Conservation (phyloP, 2,113 vertebrate species). For the Peucedramus taeniatus region DNA sequence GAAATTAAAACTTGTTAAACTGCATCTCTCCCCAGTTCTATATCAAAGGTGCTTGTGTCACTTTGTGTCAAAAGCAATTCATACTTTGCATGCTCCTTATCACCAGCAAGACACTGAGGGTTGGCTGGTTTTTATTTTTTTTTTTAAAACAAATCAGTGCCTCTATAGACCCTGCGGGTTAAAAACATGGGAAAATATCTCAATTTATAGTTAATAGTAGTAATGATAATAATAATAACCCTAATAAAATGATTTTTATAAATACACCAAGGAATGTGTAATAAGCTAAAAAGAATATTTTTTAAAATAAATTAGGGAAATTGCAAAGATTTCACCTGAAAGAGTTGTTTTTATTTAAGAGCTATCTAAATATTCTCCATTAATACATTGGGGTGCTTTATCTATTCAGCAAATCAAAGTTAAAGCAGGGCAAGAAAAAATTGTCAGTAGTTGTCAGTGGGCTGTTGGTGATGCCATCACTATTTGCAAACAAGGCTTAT, state of each 20-base stretch:
- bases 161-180: not conserved
- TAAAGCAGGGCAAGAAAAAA: not conserved
- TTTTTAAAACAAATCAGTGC: not conserved
- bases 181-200: not conserved
- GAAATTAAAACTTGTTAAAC: constrained; percentile 72
- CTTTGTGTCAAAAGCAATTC: constrained; percentile 52
- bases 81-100: constrained; percentile 13
- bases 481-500: not conserved
- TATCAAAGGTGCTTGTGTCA: constrained; percentile 60
- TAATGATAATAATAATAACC: not conserved
- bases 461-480: not conserved
- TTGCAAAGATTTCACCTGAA: not conserved
- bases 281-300: not conserved
- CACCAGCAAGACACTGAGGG: not conserved
- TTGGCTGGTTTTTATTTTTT: not conserved
- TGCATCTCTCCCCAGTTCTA: constrained; percentile 50
- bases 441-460: not conserved
- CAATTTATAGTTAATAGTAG: not conserved
- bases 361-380: not conserved
- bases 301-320: not conserved
- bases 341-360: not conserved
- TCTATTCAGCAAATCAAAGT: not conserved
- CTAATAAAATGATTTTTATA: not conserved
- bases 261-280: not conserved
- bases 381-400: not conserved